Evolutionary conservation across 2,797 vertebrate genomes (phyloP).

Genomic region (Microcaecilia unicolor): DNA sequence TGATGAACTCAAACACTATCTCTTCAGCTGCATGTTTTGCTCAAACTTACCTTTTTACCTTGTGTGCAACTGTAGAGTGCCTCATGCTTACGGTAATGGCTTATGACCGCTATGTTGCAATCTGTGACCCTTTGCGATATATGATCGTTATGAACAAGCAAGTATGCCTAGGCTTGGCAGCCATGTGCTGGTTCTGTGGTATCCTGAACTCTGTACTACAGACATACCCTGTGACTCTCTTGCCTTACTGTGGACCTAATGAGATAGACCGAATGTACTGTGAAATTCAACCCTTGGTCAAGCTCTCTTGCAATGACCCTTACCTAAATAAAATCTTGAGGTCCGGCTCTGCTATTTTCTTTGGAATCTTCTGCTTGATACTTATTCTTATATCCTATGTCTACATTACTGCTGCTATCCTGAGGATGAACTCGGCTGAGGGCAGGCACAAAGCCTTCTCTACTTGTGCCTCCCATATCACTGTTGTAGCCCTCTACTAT

Average conservation of each 20-base stretch:
- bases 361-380: not conserved
- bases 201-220: not conserved
- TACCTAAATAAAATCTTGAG: not conserved
- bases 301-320: not conserved
- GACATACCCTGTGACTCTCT: not conserved
- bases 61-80: slow-evolving; percentile 5
- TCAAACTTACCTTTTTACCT: too few species aligned
- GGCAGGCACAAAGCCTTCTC: slow-evolving; percentile 1
- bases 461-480: slow-evolving; percentile 5
- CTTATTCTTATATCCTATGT: slow-evolving; percentile 2
- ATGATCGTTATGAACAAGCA: not conserved
- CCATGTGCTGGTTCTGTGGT: not conserved
- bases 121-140: slow-evolving; percentile 1
- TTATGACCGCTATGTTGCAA: slow-evolving; percentile 6
- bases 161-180: not conserved
- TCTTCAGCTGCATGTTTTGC: too few species aligned
- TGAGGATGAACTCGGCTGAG: not conserved
- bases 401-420: not conserved
- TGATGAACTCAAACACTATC: too few species aligned
- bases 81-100: slow-evolving; percentile 6
- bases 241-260: not conserved
- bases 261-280: not conserved
- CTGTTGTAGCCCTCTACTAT: not conserved
- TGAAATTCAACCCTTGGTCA: slow-evolving; percentile 1
- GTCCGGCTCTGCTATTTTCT: not conserved